Conservation (phyloP, 2,797 vertebrate species). For the Rousettus madagascariensis region DNA sequence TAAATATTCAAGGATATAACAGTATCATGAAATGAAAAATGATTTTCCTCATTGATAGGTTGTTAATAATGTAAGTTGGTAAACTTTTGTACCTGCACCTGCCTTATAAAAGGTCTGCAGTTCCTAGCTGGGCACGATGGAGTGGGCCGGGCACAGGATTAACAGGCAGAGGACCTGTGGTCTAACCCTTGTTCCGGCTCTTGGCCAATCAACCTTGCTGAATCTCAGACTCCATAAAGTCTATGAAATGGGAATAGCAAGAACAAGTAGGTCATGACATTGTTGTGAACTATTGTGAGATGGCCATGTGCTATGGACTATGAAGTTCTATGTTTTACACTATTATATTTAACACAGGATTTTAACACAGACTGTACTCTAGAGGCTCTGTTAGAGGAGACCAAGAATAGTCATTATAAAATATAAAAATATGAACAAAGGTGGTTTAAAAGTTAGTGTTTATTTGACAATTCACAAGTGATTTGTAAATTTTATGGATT, state of each 20-base stretch:
- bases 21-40: not conserved
- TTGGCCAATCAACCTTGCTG: not conserved
- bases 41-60: not conserved
- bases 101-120: not conserved
- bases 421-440: conserved; percentile 50
- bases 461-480: conserved; percentile 68
- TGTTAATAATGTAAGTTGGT: not conserved
- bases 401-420: not conserved
- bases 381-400: conserved; percentile 15
- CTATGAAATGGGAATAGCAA: not conserved
- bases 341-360: not conserved
- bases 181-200: not conserved
- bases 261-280: not conserved
- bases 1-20: not conserved
- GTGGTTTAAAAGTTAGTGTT: conserved; percentile 56
- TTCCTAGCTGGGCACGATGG: not conserved
- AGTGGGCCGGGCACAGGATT: not conserved
- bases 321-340: not conserved
- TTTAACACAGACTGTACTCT: not conserved
- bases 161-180: not conserved
- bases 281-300: not conserved
- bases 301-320: not conserved
- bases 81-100: not conserved
- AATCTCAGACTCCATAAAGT: not conserved
- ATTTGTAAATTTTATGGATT: conserved; percentile 37